Conservation (phyloP, 2,888 invertebrate species). For the Sinotaia quadrata region DNA sequence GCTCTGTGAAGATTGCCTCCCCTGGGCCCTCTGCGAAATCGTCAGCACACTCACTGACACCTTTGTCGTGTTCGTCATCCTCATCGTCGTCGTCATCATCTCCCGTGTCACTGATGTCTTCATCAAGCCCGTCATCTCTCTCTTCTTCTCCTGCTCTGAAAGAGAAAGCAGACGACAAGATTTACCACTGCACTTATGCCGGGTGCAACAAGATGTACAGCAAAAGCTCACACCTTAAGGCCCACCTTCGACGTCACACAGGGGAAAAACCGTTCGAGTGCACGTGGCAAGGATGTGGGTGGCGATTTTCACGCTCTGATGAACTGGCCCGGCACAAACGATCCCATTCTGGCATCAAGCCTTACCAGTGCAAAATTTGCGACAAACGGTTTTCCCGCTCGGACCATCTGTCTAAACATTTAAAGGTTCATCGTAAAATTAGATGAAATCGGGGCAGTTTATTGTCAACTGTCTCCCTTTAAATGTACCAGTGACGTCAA, state of each 20-base stretch:
- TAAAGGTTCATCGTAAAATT: constrained; percentile 76
- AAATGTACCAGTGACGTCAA: too few relatives aligned
- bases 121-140: constrained; percentile 27
- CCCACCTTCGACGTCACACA: constrained; percentile 93
- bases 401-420: constrained; percentile 94
- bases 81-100: neutral
- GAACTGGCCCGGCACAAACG: constrained; percentile 92
- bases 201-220: constrained; percentile 94
- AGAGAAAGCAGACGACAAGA: constrained; percentile 71
- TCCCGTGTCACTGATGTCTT: neutral
- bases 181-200: constrained; percentile 77
- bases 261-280: constrained; percentile 78
- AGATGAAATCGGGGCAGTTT: too few relatives aligned
- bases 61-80: neutral
- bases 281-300: constrained; percentile 83
- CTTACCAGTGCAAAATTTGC: constrained; percentile 90
- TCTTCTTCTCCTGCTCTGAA: constrained; percentile 45
- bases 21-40: neutral
- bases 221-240: constrained; percentile 96
- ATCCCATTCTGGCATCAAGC: constrained; percentile 96
- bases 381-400: constrained; percentile 92
- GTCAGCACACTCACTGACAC: neutral
- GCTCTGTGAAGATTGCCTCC: constrained; percentile 11
- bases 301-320: constrained; percentile 95
- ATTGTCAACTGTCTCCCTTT: too few relatives aligned